Evolutionary conservation across 2,797 vertebrate genomes (phyloP), one percentile per base, ranked within the genome.

Genomic region (Triplophysa yarkandensis): DNA sequence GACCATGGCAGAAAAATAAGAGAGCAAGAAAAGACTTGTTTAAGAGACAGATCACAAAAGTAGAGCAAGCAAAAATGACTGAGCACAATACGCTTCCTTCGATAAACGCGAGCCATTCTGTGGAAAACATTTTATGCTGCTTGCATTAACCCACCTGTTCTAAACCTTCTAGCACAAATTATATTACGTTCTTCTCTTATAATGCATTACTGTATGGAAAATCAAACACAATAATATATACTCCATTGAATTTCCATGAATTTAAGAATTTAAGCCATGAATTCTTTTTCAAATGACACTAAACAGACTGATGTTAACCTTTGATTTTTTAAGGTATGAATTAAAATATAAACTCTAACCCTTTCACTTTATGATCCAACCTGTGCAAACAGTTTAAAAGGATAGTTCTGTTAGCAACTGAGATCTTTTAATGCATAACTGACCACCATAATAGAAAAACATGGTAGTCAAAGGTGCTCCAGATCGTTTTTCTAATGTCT

Each of bases 81-180:
- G n/a, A n/a, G n/a, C n/a, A n/a, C n/a, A 6, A 17, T 25, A 55
- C 1, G 25, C 3, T 19, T 48, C 10, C 30, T 39, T n/a, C 28
- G 69, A 21, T 19, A 46, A 71, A 71, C 39, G 57, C 62, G 57
- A 7, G 36, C 43, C 39, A 19, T 41, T 28, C 39, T 71, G 58
- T 39, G 14, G 46, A 21, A 62, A 27, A 27, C 62, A 28, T 63
- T 36, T 19, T 14, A 36, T 60, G 39, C 8, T 70, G 25, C 16
- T 13, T 28, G 43, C 25, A 71, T 41, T 44, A 46, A 16, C 21
- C 16, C 6, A 69, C 17, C 17, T 69, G 52, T 44, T 58, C 17
- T 58, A 23, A 57, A 68, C 21, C 17, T 19, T 67, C 4, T 14
- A 50, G 44, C 9, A 55, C 17, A 43, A 28, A 21, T 70, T 36